These are phyloP conservation scores for Sipha flava DNA, from an alignment of 1,140 invertebrate species.

Conservation along the genomic window DNA sequence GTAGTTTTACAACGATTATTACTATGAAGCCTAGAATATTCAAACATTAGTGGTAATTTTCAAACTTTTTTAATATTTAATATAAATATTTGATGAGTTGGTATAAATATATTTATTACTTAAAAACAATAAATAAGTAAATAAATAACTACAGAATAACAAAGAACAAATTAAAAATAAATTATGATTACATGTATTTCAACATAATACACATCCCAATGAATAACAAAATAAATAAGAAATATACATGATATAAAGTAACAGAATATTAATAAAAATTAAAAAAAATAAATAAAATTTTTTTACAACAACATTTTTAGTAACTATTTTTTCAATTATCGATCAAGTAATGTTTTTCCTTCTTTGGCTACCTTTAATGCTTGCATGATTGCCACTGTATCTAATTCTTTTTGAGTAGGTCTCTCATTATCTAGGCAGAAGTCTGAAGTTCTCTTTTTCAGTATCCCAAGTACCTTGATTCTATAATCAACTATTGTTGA, in stretches of 20 bases:
- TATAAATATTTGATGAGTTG: too few relatives aligned
- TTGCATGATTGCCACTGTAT: slow-evolving; percentile 80
- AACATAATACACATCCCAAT: neutral
- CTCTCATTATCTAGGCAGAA: slow-evolving; percentile 79
- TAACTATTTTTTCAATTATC: neutral
- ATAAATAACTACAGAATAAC: too few relatives aligned
- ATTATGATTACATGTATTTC: neutral
- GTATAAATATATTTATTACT: too few relatives aligned
- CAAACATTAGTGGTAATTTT: too few relatives aligned
- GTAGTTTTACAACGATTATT: too few relatives aligned
- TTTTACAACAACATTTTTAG: neutral
- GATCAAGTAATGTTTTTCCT: slow-evolving; percentile 45
- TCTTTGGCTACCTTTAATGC: slow-evolving; percentile 66
- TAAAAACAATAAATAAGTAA: too few relatives aligned
- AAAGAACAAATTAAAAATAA: neutral
- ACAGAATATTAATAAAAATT: neutral
- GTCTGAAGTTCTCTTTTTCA: slow-evolving; percentile 64
- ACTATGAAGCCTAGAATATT: too few relatives aligned
- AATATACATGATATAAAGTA: neutral
- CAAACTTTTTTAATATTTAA: too few relatives aligned
- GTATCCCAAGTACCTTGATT: slow-evolving; percentile 75
- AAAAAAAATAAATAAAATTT: neutral
- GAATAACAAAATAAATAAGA: neutral
- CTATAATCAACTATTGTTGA: slow-evolving; percentile 80
- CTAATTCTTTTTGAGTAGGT: slow-evolving; percentile 76